These are phyloP conservation scores for Dendrocincla fuliginosa DNA, from an alignment of 2,797 vertebrate species.

Conservation along the genomic window DNA sequence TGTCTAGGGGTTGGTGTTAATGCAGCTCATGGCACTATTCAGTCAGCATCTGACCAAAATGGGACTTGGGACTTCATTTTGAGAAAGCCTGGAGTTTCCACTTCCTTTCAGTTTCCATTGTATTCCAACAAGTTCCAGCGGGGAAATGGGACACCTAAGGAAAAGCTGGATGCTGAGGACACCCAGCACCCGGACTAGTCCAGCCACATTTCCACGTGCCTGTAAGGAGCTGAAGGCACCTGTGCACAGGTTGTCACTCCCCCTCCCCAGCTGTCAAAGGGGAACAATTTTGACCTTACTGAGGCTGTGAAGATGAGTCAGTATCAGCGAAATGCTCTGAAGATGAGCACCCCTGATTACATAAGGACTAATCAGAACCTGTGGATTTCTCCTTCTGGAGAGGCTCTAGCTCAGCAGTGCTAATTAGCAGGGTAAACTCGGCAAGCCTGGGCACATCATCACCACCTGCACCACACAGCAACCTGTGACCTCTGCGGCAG, in stretches of 20 bases:
- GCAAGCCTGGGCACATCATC: not conserved
- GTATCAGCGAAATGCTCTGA: not conserved
- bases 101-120: not conserved
- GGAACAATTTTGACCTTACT: not conserved
- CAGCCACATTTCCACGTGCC: not conserved
- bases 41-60: not conserved
- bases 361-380: slow-evolving; percentile 11
- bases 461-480: not conserved
- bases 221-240: fast-evolving
- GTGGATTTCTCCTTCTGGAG: not conserved
- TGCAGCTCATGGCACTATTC: not conserved
- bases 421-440: not conserved
- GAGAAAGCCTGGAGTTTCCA: not conserved
- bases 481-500: not conserved
- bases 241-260: not conserved
- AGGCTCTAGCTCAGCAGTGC: not conserved
- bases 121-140: not conserved
- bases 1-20: not conserved
- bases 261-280: not conserved
- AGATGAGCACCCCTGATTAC: slow-evolving; percentile 10
- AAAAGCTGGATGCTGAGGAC: not conserved
- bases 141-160: not conserved
- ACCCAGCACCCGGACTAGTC: not conserved
- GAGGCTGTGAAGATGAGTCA: not conserved
- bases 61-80: not conserved